phyloP scores from a whole-genome alignment of 2,797 vertebrate genomes.

The Takifugu ocellatus region DNA sequence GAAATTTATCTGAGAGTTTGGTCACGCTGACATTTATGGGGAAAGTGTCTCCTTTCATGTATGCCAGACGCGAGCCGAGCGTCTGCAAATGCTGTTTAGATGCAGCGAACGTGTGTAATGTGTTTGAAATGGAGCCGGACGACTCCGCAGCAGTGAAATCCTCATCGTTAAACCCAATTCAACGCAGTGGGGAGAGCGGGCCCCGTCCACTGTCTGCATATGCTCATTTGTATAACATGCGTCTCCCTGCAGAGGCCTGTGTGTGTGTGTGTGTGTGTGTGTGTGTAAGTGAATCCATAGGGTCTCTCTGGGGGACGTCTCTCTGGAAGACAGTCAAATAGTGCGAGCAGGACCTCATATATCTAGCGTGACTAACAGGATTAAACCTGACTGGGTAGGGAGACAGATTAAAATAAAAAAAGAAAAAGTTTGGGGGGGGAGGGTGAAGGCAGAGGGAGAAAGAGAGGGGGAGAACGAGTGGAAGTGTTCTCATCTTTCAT shows the following conservation, averaged over 20 bases:
- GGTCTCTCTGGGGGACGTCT: constrained; percentile 61
- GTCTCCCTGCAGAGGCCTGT: constrained; percentile 17
- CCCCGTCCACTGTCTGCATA: constrained; percentile 13
- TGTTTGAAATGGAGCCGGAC: constrained; percentile 20
- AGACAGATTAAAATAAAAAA: constrained; percentile 49
- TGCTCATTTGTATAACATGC: constrained; percentile 18
- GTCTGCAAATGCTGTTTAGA: constrained; percentile 18
- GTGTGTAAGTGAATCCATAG: constrained; percentile 52
- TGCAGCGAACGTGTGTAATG: constrained; percentile 25
- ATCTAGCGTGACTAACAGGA: constrained; percentile 73
- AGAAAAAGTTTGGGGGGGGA: neutral
- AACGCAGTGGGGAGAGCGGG: constrained; percentile 4
- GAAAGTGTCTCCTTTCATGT: constrained; percentile 41
- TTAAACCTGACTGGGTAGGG: constrained; percentile 69
- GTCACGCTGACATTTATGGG: constrained; percentile 3
- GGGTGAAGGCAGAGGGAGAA: constrained; percentile 3
- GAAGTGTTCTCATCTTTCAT: constrained; percentile 43
- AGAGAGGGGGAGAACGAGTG: neutral
- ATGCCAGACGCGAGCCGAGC: constrained; percentile 17
- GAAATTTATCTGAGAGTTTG: constrained; percentile 1
- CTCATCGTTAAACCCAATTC: constrained; percentile 34
- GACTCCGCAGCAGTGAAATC: constrained; percentile 24
- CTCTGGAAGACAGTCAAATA: constrained; percentile 60
- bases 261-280: constrained; percentile 6
- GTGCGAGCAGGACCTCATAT: constrained; percentile 61